Percentiles rank a stretch among this genome's conserved stretches.
These are phyloP conservation scores for Stegodyphus dumicola DNA, from an alignment of 1,140 invertebrate species.

Conservation along the genomic window DNA sequence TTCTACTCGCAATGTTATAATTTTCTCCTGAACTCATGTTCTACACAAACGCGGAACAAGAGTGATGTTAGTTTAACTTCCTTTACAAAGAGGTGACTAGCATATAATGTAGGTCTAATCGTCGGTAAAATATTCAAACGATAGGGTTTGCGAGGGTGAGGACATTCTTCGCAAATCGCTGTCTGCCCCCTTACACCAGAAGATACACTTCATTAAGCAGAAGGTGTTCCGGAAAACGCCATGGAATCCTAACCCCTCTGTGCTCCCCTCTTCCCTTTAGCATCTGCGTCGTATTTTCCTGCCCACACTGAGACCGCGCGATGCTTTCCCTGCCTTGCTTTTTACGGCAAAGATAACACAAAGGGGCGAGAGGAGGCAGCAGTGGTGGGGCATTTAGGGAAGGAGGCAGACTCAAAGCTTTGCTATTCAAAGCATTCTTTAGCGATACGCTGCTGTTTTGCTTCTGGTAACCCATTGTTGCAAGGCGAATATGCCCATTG, in stretches of 20 bases:
- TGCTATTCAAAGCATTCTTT: constrained; percentile 13
- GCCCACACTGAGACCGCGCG: background rate
- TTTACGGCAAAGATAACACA: constrained; percentile 6
- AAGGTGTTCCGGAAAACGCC: constrained; percentile 44
- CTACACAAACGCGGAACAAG: background rate
- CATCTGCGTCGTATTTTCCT: background rate
- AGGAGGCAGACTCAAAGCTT: background rate
- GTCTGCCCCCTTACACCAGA: background rate
- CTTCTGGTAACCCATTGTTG: constrained; percentile 19
- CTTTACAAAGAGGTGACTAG: constrained; percentile 35
- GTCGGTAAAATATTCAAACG: constrained; percentile 58
- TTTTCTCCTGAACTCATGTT: background rate
- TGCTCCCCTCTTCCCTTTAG: background rate
- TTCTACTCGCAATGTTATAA: too few species aligned
- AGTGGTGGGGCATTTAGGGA: background rate
- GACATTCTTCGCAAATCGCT: constrained; percentile 53
- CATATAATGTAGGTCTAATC: constrained; percentile 53
- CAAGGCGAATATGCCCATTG: constrained; percentile 29
- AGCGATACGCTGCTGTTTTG: constrained; percentile 27
- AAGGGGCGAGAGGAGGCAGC: constrained; percentile 2
- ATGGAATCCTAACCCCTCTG: constrained; percentile 9
- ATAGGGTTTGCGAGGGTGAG: constrained; percentile 10
- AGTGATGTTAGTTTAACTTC: constrained; percentile 54
- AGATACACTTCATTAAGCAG: constrained; percentile 59
- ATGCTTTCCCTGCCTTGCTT: background rate